These are phyloP conservation scores for Lipophrys pholis DNA, from an alignment of 2,113 vertebrate genomes.

Conservation along the genomic window DNA sequence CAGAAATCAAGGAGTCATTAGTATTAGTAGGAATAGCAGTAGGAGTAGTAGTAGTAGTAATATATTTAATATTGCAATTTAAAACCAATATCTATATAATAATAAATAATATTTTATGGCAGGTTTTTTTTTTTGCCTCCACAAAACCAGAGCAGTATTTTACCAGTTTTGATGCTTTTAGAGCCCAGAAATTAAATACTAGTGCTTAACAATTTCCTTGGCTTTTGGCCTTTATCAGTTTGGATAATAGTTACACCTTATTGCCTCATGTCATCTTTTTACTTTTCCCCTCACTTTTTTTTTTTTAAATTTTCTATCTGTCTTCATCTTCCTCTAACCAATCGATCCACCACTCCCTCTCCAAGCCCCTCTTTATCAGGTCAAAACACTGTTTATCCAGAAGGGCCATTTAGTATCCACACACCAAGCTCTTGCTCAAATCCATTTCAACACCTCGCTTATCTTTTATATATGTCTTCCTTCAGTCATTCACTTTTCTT, in stretches of 20 bases:
- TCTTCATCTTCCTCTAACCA: neutral
- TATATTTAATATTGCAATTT: no score
- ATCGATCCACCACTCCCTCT: neutral
- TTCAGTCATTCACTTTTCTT: constrained; percentile 26
- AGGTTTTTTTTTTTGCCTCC: neutral
- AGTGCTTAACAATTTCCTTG: neutral
- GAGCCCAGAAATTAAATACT: neutral
- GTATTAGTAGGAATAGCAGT: no score
- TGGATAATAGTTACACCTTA: neutral
- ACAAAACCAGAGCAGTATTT: neutral
- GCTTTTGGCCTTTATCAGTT: neutral
- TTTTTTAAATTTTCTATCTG: neutral
- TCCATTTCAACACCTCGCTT: constrained; percentile 26
- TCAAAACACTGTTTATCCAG: constrained; percentile 27
- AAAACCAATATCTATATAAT: no score
- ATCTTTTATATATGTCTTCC: constrained; percentile 56
- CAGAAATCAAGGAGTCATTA: no score
- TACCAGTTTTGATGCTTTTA: neutral
- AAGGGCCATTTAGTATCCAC: constrained; percentile 15
- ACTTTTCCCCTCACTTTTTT: neutral
- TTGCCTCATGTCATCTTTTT: neutral
- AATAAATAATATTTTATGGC: no score
- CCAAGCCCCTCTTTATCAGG: constrained; percentile 21
- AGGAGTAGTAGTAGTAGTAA: no score
- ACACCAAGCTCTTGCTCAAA: constrained; percentile 18